Conservation (phyloP, 1,140 invertebrate species). For the Trinorchestia longiramus region DNA sequence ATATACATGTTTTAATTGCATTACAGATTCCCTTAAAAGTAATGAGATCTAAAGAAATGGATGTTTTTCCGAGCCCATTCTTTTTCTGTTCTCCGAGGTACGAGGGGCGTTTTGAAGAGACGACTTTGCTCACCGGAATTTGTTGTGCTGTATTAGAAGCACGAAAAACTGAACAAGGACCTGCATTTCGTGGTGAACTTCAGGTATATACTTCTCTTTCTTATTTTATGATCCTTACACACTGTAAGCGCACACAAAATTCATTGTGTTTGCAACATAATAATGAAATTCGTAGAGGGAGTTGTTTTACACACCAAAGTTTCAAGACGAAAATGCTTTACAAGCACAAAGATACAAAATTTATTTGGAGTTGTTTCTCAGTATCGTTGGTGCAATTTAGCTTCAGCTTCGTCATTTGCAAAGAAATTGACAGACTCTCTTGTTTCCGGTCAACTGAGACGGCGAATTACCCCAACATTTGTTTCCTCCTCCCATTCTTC, state of each 20-base stretch:
- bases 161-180: neutral
- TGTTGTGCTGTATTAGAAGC: neutral
- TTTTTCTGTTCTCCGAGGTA: neutral
- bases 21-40: conserved; percentile 46
- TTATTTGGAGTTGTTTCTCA: neutral
- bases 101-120: conserved; percentile 7
- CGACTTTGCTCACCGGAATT: neutral
- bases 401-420: neutral
- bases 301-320: neutral
- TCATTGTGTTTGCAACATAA: neutral
- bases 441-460: neutral
- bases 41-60: conserved; percentile 32
- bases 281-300: neutral
- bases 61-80: neutral
- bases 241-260: neutral
- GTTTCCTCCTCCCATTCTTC: no score
- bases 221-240: neutral
- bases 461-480: neutral
- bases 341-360: neutral
- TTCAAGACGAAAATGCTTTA: neutral
- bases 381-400: neutral
- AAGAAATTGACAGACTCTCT: neutral
- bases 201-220: neutral
- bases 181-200: neutral
- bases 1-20: conserved; percentile 55